Percentiles rank a stretch among this genome's conserved stretches.
Evolutionary conservation across 2,888 invertebrate species (phyloP).

Genomic region (Agrenia bidenticulata): DNA sequence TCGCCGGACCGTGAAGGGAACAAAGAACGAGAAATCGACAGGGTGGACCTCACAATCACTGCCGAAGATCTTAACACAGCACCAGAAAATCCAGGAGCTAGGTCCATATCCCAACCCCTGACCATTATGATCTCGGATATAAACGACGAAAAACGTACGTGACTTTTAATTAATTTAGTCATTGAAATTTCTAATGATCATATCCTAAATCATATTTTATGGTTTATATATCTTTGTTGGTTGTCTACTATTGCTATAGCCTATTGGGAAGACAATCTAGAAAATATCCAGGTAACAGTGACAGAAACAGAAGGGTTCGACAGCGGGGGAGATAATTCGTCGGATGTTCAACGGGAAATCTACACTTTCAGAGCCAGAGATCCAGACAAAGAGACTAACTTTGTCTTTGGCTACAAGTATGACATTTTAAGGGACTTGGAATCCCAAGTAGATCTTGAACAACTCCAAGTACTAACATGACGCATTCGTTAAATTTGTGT

Average conservation of each 20-base stretch:
- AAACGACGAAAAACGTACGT: conserved; percentile 54
- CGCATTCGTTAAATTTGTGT: no score
- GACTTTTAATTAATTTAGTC: conserved; percentile 27
- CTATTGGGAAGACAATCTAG: conserved; percentile 14
- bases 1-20: conserved; percentile 30
- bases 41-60: conserved; percentile 53
- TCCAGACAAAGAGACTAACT: conserved; percentile 63
- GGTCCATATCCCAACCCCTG: not conserved
- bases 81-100: not conserved
- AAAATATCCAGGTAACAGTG: not conserved
- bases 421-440: conserved; percentile 49
- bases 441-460: not conserved
- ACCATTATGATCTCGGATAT: conserved; percentile 52
- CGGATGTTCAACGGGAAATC: conserved; percentile 26
- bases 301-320: conserved; percentile 15
- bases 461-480: not conserved
- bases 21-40: conserved; percentile 24
- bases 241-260: no score
- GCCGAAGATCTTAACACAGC: conserved; percentile 29
- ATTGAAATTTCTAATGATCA: no score
- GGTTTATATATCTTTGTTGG: no score
- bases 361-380: conserved; percentile 62
- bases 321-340: conserved; percentile 19
- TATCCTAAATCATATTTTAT: no score
- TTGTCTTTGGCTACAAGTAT: conserved; percentile 65